phyloP scores from a whole-genome alignment of 2,888 invertebrate species.

The Phania funesta region DNA sequence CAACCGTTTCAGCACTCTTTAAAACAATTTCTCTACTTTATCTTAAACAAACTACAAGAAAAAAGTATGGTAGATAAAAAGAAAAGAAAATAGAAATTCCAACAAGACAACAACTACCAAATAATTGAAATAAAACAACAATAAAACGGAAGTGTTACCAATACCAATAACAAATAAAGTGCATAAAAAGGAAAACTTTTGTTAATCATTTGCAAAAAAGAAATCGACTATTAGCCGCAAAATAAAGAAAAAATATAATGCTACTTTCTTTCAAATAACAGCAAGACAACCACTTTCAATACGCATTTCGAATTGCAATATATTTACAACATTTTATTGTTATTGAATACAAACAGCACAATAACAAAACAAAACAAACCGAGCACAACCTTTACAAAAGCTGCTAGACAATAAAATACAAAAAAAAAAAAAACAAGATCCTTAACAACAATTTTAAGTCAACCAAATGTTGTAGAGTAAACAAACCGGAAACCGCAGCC shows the following conservation, averaged over 20 bases:
- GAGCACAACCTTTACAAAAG: not conserved
- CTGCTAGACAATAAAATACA: not conserved
- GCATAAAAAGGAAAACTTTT: slow-evolving; percentile 41
- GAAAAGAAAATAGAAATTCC: slow-evolving; percentile 23
- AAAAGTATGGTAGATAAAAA: slow-evolving; percentile 31
- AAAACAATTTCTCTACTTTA: slow-evolving; percentile 48
- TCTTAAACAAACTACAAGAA: slow-evolving; percentile 18
- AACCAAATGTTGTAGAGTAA: slow-evolving; percentile 39
- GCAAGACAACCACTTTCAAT: slow-evolving; percentile 42
- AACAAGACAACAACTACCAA: slow-evolving; percentile 7
- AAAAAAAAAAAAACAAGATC: slow-evolving; percentile 4
- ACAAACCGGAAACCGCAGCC: slow-evolving; percentile 64
- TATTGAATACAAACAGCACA: slow-evolving; percentile 34
- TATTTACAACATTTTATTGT: slow-evolving; percentile 56
- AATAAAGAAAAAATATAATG: slow-evolving; percentile 3
- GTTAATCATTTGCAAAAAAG: slow-evolving; percentile 49
- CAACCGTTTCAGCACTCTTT: slow-evolving; percentile 51
- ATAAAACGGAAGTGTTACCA: slow-evolving; percentile 46
- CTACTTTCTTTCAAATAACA: slow-evolving; percentile 3
- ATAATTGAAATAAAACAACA: slow-evolving; percentile 55
- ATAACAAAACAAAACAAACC: not conserved
- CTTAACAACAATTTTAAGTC: slow-evolving; percentile 30
- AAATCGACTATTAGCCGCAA: not conserved
- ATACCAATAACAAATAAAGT: slow-evolving; percentile 42
- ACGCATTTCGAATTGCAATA: slow-evolving; percentile 58